A percentile compares a stretch with the other conserved stretches of the same genome.
These are phyloP conservation scores for Otis tarda DNA, from an alignment of 2,113 vertebrate genomes.

Conservation along the genomic window DNA sequence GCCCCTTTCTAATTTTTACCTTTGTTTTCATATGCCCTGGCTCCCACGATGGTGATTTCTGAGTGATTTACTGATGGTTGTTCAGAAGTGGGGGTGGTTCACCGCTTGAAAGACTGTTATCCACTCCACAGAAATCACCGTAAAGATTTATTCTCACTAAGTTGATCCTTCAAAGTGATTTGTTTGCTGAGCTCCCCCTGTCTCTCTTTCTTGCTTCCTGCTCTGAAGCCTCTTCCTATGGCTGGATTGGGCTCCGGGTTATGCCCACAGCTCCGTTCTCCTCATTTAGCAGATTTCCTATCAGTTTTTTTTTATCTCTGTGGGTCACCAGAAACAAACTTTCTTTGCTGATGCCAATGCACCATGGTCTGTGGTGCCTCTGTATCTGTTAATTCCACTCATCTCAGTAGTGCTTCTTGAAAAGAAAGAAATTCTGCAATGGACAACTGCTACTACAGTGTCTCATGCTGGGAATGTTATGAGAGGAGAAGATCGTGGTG, in stretches of 20 bases:
- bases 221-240: background rate
- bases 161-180: background rate
- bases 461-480: background rate
- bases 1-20: background rate
- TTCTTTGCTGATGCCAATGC: background rate
- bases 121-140: background rate
- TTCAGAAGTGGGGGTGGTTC: background rate
- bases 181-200: background rate
- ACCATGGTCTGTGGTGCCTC: background rate
- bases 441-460: background rate
- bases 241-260: background rate
- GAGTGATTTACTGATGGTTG: background rate
- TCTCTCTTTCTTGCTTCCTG: background rate
- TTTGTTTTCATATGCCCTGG: background rate
- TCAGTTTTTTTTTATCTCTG: background rate
- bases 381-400: background rate
- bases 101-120: background rate
- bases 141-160: background rate
- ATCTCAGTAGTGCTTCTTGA: background rate
- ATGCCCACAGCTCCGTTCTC: background rate
- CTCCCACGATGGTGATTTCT: background rate
- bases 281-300: background rate
- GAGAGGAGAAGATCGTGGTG: background rate
- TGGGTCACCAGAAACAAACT: background rate
- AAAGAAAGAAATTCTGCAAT: background rate